phyloP scores from a whole-genome alignment of 2,797 vertebrate genomes.

The Alfaro cultratus region DNA sequence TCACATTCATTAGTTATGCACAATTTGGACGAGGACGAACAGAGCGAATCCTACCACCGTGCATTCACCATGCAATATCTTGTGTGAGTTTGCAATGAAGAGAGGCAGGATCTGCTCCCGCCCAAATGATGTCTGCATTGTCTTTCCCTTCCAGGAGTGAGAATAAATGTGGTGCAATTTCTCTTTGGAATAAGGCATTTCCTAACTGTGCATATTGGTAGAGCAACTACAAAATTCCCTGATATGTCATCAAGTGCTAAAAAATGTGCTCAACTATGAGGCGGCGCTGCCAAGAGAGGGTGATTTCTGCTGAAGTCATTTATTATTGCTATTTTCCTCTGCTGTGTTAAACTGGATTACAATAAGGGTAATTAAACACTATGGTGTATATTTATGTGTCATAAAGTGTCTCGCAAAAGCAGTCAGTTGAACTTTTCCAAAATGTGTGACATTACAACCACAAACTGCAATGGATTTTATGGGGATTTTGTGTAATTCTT shows the following conservation, averaged over 20 bases:
- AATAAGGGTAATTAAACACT: slow-evolving; percentile 56
- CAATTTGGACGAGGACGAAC: slow-evolving; percentile 82
- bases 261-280: slow-evolving; percentile 74
- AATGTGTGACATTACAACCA: not conserved
- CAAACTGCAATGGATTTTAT: not conserved
- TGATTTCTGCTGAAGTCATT: slow-evolving; percentile 56
- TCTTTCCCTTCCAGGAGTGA: slow-evolving; percentile 40
- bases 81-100: slow-evolving; percentile 76
- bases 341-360: slow-evolving; percentile 67
- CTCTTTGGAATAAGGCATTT: slow-evolving; percentile 85
- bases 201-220: slow-evolving; percentile 80
- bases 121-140: slow-evolving; percentile 47
- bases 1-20: slow-evolving; percentile 93
- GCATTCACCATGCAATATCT: slow-evolving; percentile 89
- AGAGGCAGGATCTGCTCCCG: slow-evolving; percentile 53
- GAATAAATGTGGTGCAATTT: slow-evolving; percentile 51
- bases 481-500: not conserved
- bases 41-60: slow-evolving; percentile 79
- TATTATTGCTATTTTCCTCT: slow-evolving; percentile 83
- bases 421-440: not conserved
- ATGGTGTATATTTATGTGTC: slow-evolving; percentile 49
- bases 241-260: slow-evolving; percentile 81
- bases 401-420: slow-evolving; percentile 11
- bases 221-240: slow-evolving; percentile 83
- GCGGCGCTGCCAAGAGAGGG: slow-evolving; percentile 61